Evolutionary conservation across 2,888 invertebrate genomes (phyloP), one percentile per base, ranked within the genome.

Genomic region (Clanis bilineata): DNA sequence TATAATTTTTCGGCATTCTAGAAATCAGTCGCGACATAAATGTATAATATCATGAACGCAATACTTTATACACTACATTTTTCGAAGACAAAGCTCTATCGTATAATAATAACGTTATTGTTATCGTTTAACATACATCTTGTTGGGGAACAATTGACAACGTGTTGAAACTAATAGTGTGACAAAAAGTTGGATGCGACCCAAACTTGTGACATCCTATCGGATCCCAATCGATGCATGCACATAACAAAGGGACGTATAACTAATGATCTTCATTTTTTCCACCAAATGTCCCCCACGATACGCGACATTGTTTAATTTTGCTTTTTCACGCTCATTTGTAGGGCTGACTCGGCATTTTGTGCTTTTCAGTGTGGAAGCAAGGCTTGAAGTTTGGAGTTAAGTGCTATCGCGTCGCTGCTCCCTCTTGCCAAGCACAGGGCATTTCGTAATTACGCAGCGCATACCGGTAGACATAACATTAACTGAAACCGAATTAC

Each of bases 241-340:
- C 38, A 21, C 51, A 64, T 60, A 67, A 63, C 57, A 56, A 67
- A 54, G 56, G 62, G 38, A 62, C 66, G 64, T 66, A 60, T 43
- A 65, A 62, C 67, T 70, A 78, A 76, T 75, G 75, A 69, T 65
- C 66, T 58, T 58, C 61, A 60, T 67, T 71, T 74, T 78, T 79
- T 69, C 69, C 67, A 57, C 59, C 38, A 68, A 68, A 66, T 62
- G 64, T 68, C 69, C 64, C 70, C 64, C 63, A 62, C 66, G 62
- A 71, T 72, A 67, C 64, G 60, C 61, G 70, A 69, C 72, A 76
- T 81, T 82, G 77, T 82, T 80, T 78, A 80, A 81, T 83, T 79
- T 78, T 79, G 83, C 79, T 79, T 77, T 76, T 86, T 86, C 86
- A 85, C 77, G 81, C 76, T 80, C 81, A 82, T 87, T 86, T 83